These are phyloP conservation scores for Lichenostomus cassidix DNA, from an alignment of 2,113 vertebrate species.

Conservation along the genomic window DNA sequence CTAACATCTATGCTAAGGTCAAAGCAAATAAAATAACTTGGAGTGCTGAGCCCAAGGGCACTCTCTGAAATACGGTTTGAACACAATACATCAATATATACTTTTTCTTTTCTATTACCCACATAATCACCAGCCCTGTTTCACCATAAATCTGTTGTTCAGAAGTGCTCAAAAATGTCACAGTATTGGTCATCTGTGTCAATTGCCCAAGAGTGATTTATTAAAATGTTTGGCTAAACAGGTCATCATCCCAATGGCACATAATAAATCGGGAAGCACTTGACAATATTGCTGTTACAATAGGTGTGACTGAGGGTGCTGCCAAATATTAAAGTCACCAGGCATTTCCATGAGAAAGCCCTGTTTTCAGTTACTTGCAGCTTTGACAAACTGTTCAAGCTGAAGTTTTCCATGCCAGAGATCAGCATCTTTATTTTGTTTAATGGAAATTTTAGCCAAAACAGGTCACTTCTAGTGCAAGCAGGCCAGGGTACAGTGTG, in stretches of 20 bases:
- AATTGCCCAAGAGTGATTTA: conserved; percentile 26
- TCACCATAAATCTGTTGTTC: conserved; percentile 42
- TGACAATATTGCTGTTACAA: neutral
- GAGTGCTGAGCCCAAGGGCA: conserved; percentile 27
- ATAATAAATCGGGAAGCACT: conserved; percentile 24
- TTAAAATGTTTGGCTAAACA: conserved; percentile 32
- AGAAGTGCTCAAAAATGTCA: conserved; percentile 24
- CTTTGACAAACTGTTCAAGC: neutral
- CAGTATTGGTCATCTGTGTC: conserved; percentile 29
- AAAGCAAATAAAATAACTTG: conserved; percentile 31
- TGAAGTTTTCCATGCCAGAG: neutral
- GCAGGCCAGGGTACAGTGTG: neutral
- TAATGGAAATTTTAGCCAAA: neutral
- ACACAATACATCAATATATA: conserved; percentile 38
- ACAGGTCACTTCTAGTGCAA: neutral
- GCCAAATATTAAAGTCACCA: neutral
- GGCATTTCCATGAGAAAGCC: neutral
- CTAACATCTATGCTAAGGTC: conserved; percentile 13
- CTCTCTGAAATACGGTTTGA: conserved; percentile 1
- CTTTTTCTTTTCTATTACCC: conserved; percentile 52
- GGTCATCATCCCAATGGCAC: neutral
- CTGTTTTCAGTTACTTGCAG: neutral
- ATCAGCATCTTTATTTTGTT: neutral
- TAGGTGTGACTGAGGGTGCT: neutral
- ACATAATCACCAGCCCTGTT: conserved; percentile 14